Conservation (phyloP, 2,797 vertebrate genomes). For the Remorina albescens region DNA sequence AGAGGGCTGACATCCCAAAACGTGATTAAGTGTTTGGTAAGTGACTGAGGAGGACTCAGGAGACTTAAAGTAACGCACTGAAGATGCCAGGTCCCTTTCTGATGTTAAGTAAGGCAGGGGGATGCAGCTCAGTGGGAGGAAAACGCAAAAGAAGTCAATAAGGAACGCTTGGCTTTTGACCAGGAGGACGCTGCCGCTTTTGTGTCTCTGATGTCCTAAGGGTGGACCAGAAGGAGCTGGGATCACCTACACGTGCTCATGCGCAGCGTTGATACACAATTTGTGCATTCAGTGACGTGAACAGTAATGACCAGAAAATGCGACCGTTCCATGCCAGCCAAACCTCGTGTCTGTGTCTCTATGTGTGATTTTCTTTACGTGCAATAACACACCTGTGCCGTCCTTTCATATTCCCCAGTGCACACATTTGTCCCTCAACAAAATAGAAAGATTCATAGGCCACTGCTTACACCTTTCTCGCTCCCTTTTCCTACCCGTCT, state of each 20-base stretch:
- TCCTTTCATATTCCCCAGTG: not conserved
- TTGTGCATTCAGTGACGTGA: slow-evolving; percentile 6
- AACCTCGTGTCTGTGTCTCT: not conserved
- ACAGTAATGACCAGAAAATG: slow-evolving; percentile 43
- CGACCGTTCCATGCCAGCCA: not conserved
- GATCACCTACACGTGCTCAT: slow-evolving; percentile 16
- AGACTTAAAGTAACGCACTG: slow-evolving; percentile 67
- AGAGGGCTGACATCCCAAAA: slow-evolving; percentile 77
- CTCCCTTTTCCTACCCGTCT: slow-evolving; percentile 44
- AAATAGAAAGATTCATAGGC: slow-evolving; percentile 22
- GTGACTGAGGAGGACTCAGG: slow-evolving; percentile 65
- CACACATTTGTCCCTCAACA: not conserved
- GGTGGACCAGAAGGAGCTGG: slow-evolving; percentile 37
- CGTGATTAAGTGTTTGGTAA: slow-evolving; percentile 78
- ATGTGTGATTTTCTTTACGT: not conserved
- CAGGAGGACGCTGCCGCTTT: slow-evolving; percentile 59
- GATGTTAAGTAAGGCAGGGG: slow-evolving; percentile 77
- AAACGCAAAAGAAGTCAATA: slow-evolving; percentile 66
- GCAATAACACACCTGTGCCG: not conserved
- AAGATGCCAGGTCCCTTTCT: slow-evolving; percentile 72
- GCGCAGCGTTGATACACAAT: slow-evolving; percentile 10
- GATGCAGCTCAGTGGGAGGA: slow-evolving; percentile 40
- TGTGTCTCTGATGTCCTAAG: slow-evolving; percentile 59
- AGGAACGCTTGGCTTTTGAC: slow-evolving; percentile 56
- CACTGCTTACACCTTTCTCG: not conserved